Evolutionary conservation across 2,888 invertebrate species (phyloP), one percentile per base, ranked within the genome.

Genomic region (Hetaerina titia): DNA sequence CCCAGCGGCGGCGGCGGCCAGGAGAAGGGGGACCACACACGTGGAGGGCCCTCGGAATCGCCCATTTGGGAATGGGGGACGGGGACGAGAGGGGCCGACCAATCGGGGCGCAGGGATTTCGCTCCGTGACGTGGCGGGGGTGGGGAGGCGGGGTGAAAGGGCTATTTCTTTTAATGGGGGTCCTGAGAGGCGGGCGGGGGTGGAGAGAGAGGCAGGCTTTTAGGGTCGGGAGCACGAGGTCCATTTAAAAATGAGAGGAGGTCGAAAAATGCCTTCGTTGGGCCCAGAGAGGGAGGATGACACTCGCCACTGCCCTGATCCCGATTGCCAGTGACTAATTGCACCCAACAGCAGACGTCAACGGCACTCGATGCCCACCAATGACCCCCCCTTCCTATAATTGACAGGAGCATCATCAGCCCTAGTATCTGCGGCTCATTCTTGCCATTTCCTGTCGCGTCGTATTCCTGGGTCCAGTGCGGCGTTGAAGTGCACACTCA

Each of bases 161-260:
- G 81, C 81, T 31, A 81, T 81, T 31, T 81, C 31, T 81, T 81
- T 31, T 81, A 81, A 81, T 81, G 31, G 81, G 25, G 81, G 81
- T 81, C 31, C 25, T 15, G 31, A 31, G 31, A 2, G 25, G 31
- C 17, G 25, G 31, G 31, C 17, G 25, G 31, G 81, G 81, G 81
- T 9, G 25, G 31, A 31, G 81, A 15, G 31, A n/a, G 74, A 15
- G 81, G 81, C 31, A 31, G 81, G 7, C 31, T 64, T 1, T 64
- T 7, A 69, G n/a, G 69, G 69, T 1, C 8, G 19, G 69, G 69
- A 19, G 69, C 19, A 69, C n/a, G 69, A 15, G 60, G 19, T 69
- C n/a, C 69, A 6, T 69, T 69, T 69, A 19, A n/a, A 22, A 69
- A 69, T 2, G 69, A 22, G 69, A 69, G 22, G 69, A 22, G 69